Base-by-base conservation (phyloP, 1,140 invertebrate species). In the Rhyzopertha dominica region DNA sequence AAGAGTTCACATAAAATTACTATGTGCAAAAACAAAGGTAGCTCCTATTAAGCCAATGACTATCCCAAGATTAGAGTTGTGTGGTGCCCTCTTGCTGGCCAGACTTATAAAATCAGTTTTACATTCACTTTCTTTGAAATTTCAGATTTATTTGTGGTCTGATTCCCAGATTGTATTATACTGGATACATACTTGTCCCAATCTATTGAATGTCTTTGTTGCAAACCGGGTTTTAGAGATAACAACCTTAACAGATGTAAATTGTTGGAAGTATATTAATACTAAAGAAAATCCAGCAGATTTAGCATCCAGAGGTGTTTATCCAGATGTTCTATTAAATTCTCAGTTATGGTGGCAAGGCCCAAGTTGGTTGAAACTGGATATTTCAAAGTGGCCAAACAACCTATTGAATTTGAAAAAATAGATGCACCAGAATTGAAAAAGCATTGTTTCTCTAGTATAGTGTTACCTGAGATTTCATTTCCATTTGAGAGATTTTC, bases 271-370 rank as follows among this genome's bases (percentile, higher is more conserved):
- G 7, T 54, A 64, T 43, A 59, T 65, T 8, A n/a, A 16, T 17
- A 41, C 46, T 1, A 19, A 51, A 13, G 29, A 55, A 3, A 64
- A 64, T 38, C 57, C 62, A 3, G 63, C 59, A 5, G 62, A 65
- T 47, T 16, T 54, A 5, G 5, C 58, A 9, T 58, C 62, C 2
- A 17, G 59, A 24, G 62, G 57, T 4, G 22, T 43, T 7, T 19
- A 18, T 10, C 36, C 58, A 5, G 19, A 37, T 4, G 10, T 50
- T 5, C 32, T 56, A 12, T 8, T 20, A 38, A 10, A 47, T 5
- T 41, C 43, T 13, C 29, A 41, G 7, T 19, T 44, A 8, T 53
- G 53, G 34, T 62, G 56, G 57, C 36, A 37, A 19, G 37, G 44
- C 18, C 40, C 47, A 13, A 14, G 7, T 8, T 52, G 32, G 22